Conservation (phyloP, 1,140 invertebrate species). For the Apocrypta bakeri region DNA sequence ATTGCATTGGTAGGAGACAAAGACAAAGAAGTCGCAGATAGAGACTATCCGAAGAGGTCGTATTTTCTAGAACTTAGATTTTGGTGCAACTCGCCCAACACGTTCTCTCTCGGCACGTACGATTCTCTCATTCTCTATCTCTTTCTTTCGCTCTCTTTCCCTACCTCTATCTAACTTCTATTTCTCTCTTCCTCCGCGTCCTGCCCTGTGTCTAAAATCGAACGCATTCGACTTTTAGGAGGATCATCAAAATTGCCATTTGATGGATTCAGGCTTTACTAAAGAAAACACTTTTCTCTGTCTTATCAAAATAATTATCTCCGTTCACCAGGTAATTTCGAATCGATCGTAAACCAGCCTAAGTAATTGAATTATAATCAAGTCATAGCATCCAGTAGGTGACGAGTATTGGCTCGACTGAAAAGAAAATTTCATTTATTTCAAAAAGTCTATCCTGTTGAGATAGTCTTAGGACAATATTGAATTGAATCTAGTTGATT, state of each 20-base stretch:
- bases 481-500: too few relatives aligned
- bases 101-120: slow-evolving; percentile 22
- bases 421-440: too few relatives aligned
- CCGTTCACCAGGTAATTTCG: too few relatives aligned
- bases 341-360: too few relatives aligned
- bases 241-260: slow-evolving; percentile 48
- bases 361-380: too few relatives aligned
- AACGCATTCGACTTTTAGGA: slow-evolving; percentile 38
- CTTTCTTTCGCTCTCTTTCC: neutral
- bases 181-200: neutral
- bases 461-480: too few relatives aligned
- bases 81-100: neutral
- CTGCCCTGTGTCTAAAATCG: neutral
- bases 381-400: too few relatives aligned
- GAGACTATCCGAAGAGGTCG: slow-evolving; percentile 17
- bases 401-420: too few relatives aligned
- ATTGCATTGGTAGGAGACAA: neutral
- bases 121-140: neutral
- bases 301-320: neutral
- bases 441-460: too few relatives aligned
- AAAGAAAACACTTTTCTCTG: neutral
- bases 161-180: neutral
- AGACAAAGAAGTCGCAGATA: neutral
- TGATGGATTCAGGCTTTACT: slow-evolving; percentile 8
- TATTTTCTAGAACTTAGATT: slow-evolving; percentile 16